These are phyloP conservation scores for Bombyx huttoni DNA, from an alignment of 2,888 invertebrate genomes.

Conservation along the genomic window DNA sequence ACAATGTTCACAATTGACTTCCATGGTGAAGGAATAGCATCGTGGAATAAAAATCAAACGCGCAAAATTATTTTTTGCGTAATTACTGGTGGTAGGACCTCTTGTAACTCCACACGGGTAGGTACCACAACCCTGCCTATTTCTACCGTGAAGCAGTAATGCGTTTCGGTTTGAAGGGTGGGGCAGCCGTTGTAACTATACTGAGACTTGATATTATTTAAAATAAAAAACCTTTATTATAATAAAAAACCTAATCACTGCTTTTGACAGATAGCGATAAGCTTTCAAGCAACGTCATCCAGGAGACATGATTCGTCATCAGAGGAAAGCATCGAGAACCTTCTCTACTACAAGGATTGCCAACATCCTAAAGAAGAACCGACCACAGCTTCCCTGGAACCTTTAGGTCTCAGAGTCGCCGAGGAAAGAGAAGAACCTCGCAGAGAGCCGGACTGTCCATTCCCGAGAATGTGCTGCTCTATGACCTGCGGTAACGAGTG, in stretches of 20 bases:
- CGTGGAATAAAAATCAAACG: too few species aligned
- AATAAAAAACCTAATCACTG: too few species aligned
- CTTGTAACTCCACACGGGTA: too few species aligned
- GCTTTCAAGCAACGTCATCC: slow-evolving; percentile 24
- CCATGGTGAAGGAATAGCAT: too few species aligned
- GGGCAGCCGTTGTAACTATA: too few species aligned
- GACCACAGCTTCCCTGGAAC: slow-evolving; percentile 3
- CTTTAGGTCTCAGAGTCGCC: slow-evolving; percentile 1
- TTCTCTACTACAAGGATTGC: slow-evolving; percentile 53
- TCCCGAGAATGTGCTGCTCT: slow-evolving; percentile 50
- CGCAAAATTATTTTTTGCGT: too few species aligned
- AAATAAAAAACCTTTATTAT: too few species aligned
- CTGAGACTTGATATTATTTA: too few species aligned
- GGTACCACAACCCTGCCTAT: too few species aligned
- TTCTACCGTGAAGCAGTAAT: too few species aligned
- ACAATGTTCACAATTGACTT: not conserved
- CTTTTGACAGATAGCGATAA: slow-evolving; percentile 34
- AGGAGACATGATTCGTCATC: slow-evolving; percentile 29
- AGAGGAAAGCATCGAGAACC: slow-evolving; percentile 54
- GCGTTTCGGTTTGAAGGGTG: too few species aligned
- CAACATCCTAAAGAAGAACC: slow-evolving; percentile 22
- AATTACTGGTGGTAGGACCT: too few species aligned
- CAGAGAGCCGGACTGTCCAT: slow-evolving; percentile 21
- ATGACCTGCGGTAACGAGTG: slow-evolving; percentile 48
- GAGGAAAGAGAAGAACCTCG: not conserved